Evolutionary conservation across 2,888 invertebrate species (phyloP), one percentile per base, ranked within the genome.

Genomic region (Dryocosmus kuriphilus): DNA sequence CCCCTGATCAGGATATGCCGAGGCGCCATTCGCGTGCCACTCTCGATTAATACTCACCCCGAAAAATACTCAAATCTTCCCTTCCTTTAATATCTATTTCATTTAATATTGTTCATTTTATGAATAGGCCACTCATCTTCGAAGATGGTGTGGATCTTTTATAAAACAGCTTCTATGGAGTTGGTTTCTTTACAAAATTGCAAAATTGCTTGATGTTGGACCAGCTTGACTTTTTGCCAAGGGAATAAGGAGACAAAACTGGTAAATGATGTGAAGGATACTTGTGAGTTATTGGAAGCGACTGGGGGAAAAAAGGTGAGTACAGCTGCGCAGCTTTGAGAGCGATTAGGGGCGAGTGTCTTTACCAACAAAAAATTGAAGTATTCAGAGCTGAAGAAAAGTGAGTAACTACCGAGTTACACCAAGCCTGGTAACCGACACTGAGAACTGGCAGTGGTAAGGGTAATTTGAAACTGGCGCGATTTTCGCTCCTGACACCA

Each of bases 21-120:
- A 76, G 38, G 76, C 74, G 60, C 61, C 80, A 74, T 60, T 74
- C 74, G 74, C 74, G 74, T 74, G 57, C 74, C 71, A 80, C 22
- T 71, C 46, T 27, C 27, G 19, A 71, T 41, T 30, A 38, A 67
- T 41, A 19, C 9, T 27, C 19, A 24, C 27, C 30, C 14, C n/a
- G 3, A 61, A 27, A 19, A 38, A 35, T 16, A 9, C 16, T 27
- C 3, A 14, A 24, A 11, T 11, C 9, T n/a, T 57, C 24, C 11
- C 57, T 57, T 14, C 9, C n/a, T n/a, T n/a, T 51, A 8, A n/a
- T n/a, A 51, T 51, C n/a, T n/a, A n/a, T 51, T 51, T 9, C 51
- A 51, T n/a, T 51, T 51, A 9, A 9, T 9, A n/a, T 41, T 41
- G 16, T 41, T 1, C 16, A 41, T 41, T 41, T 41, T 16, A 41